Percentiles rank a stretch among this genome's conserved stretches.
Conservation (phyloP, 2,888 invertebrate genomes). For the Onthophagus sagittarius region DNA sequence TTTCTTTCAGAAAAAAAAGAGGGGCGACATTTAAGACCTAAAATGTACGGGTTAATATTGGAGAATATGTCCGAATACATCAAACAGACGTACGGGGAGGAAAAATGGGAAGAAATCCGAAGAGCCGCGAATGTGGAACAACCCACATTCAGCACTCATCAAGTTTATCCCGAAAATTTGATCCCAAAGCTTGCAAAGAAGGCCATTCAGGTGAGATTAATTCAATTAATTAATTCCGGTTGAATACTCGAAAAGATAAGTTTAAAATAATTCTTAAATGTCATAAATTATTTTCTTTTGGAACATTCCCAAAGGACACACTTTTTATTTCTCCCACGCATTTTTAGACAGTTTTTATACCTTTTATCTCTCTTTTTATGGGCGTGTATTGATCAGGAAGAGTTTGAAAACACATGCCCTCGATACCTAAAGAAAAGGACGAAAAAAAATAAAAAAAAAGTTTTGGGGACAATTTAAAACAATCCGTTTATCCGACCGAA, state of each 20-base stretch:
- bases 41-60: constrained; percentile 93
- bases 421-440: no score
- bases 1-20: not conserved
- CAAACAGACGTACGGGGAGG: constrained; percentile 89
- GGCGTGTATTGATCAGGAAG: no score
- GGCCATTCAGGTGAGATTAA: constrained; percentile 68
- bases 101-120: constrained; percentile 89
- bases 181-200: constrained; percentile 81
- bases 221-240: not conserved
- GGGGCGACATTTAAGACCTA: no score
- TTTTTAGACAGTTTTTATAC: no score
- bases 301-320: no score
- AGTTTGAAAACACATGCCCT: no score
- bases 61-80: constrained; percentile 94
- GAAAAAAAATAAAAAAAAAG: no score
- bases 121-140: constrained; percentile 82
- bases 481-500: no score
- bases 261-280: not conserved
- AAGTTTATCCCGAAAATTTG: constrained; percentile 88
- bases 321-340: no score
- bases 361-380: no score
- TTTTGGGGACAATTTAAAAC: no score
- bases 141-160: constrained; percentile 84
- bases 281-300: not conserved
- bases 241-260: no score